Evolutionary conservation across 2,113 vertebrate species (phyloP).

Genomic region (Baryphthengus martii): DNA sequence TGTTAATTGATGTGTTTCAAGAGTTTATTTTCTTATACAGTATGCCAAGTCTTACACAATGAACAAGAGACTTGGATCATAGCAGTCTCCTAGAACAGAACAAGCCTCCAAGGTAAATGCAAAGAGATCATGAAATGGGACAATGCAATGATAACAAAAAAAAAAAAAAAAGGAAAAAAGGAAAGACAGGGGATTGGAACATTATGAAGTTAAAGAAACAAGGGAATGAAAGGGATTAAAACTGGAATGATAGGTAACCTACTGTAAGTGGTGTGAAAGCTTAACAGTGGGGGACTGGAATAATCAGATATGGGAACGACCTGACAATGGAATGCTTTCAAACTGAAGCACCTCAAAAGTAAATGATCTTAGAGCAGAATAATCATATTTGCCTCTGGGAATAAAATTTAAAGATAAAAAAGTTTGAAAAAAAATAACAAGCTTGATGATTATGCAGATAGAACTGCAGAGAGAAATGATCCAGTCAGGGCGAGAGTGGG

Average conservation of each 20-base stretch:
- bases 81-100: slow-evolving; percentile 40
- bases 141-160: slow-evolving; percentile 30
- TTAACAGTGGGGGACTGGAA: slow-evolving; percentile 69
- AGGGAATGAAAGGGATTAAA: slow-evolving; percentile 69
- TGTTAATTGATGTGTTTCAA: slow-evolving; percentile 49
- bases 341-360: slow-evolving; percentile 55
- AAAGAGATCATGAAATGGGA: slow-evolving; percentile 58
- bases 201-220: slow-evolving; percentile 67
- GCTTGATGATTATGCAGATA: slow-evolving; percentile 70
- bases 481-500: slow-evolving; percentile 21
- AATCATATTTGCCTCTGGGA: slow-evolving; percentile 66
- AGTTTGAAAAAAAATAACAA: slow-evolving; percentile 47
- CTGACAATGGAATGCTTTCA: slow-evolving; percentile 67
- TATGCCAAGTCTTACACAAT: slow-evolving; percentile 9
- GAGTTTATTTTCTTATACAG: slow-evolving; percentile 60
- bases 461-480: slow-evolving; percentile 40
- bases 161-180: not conserved
- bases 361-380: slow-evolving; percentile 66
- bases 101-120: slow-evolving; percentile 50
- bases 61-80: slow-evolving; percentile 45
- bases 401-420: slow-evolving; percentile 70
- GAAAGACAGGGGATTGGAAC: slow-evolving; percentile 42
- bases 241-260: slow-evolving; percentile 69
- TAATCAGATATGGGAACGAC: slow-evolving; percentile 67
- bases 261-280: slow-evolving; percentile 71